Evolutionary conservation across 2,113 vertebrate genomes (phyloP).

Genomic region (Hydrolagus affinis): DNA sequence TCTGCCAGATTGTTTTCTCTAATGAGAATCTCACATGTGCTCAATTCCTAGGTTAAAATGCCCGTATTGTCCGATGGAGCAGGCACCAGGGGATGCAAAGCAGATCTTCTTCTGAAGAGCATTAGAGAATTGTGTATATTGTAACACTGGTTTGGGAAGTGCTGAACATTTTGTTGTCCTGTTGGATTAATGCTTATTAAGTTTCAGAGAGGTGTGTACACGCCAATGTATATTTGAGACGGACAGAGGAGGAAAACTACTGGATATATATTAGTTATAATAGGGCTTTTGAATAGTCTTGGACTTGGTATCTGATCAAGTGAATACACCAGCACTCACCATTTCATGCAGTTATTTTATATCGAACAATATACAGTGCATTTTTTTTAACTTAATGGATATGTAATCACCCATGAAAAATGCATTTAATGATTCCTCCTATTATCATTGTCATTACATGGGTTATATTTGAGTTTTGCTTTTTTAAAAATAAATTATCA

Average conservation of each 20-base stretch:
- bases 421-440: constrained; percentile 29
- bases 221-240: constrained; percentile 51
- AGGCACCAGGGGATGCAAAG: constrained; percentile 74
- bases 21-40: neutral
- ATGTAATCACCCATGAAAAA: constrained; percentile 17
- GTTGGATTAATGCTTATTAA: constrained; percentile 26
- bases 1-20: neutral
- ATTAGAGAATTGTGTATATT: neutral
- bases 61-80: constrained; percentile 77
- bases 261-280: constrained; percentile 47
- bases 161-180: constrained; percentile 24
- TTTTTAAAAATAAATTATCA: constrained; percentile 25
- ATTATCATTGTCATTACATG: constrained; percentile 35
- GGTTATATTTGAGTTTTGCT: constrained; percentile 27
- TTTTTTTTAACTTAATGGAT: constrained; percentile 53
- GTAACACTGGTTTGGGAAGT: neutral
- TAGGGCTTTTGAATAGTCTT: constrained; percentile 63
- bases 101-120: constrained; percentile 73
- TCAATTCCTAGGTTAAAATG: constrained; percentile 65
- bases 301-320: constrained; percentile 65
- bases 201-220: constrained; percentile 46
- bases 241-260: constrained; percentile 50
- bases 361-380: constrained; percentile 52
- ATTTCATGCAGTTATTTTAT: constrained; percentile 69
- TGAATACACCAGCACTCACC: constrained; percentile 68